A percentile compares a stretch with the other conserved stretches of the same genome.
phyloP scores from a whole-genome alignment of 2,797 vertebrate genomes.

The Ara ararauna region DNA sequence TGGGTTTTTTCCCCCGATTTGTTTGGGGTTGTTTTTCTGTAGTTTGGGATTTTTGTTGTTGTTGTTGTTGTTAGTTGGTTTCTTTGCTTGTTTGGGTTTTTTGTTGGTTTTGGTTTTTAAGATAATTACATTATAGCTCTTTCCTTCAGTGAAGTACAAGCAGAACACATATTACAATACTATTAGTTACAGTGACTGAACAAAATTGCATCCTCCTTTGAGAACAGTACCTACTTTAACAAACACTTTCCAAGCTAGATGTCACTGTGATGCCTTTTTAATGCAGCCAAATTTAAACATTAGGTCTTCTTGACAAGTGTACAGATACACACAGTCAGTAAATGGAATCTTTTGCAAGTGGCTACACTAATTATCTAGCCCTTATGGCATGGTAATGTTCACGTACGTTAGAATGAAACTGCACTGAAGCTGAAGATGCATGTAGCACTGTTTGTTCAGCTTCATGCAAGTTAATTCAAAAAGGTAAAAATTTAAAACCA shows the following conservation, averaged over 20 bases:
- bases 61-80: background rate
- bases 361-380: background rate
- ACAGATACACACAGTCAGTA: background rate
- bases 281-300: background rate
- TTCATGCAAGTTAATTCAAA: background rate
- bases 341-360: background rate
- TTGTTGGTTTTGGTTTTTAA: background rate
- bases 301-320: background rate
- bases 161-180: background rate
- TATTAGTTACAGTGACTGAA: background rate
- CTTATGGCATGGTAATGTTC: background rate
- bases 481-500: background rate
- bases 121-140: background rate
- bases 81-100: background rate
- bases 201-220: background rate
- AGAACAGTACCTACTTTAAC: background rate
- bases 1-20: too few species aligned
- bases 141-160: background rate
- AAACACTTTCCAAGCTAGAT: background rate
- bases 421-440: background rate
- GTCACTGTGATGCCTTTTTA: background rate
- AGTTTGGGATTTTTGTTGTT: background rate
- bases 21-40: background rate
- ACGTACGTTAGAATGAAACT: background rate
- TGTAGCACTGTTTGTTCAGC: background rate